Base-by-base conservation (phyloP, 2,113 vertebrate genomes). In the Sorex fumeus region DNA sequence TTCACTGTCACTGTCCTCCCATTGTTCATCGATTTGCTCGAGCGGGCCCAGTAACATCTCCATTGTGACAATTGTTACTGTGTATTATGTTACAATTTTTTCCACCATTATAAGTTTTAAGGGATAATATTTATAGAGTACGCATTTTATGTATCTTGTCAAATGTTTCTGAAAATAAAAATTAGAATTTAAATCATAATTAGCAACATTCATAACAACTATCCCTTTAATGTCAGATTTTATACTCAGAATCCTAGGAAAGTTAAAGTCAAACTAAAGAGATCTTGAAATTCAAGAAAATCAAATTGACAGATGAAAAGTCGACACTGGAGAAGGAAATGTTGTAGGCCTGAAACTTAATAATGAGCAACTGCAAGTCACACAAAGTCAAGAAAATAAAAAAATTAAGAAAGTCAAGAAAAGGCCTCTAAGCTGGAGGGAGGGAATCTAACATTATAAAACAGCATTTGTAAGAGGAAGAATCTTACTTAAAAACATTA, bases 201-300 rank as follows among this genome's bases (percentile, higher is more conserved):
- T 81, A 78, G 7, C 77, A n/a, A 4, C 40, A 79, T 70, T 82
- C 74, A 77, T 84, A 90, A n/a, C 45, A 69, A 28, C 28, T 92
- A 21, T 53, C 72, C 34, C 25, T 23, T 25, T 81, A 28, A 11
- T 74, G 71, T 94, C 50, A 76, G 34, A 30, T 85, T 82, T 81
- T 78, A 30, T 71, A 91, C 53, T 8, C n/a, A 92, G 53, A 57
- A 80, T 75, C 11, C 66, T 23, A 34, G 40, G 43, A 66, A 75
- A 80, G 88, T 80, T 71, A 40, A 85, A 77, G n/a, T 71, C 47
- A 50, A 50, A 50, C 13, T 93, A 76, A 71, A 78, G 19, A 88
- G 78, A 53, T 8, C 3, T 71, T 87, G 27, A 71, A 71, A 67
- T 8, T 69, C 47, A 50, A 50, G 47, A 50, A 50, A 50, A 13